phyloP scores from a whole-genome alignment of 92 coral and sea anemone genomes.

The Montipora capitata region DNA sequence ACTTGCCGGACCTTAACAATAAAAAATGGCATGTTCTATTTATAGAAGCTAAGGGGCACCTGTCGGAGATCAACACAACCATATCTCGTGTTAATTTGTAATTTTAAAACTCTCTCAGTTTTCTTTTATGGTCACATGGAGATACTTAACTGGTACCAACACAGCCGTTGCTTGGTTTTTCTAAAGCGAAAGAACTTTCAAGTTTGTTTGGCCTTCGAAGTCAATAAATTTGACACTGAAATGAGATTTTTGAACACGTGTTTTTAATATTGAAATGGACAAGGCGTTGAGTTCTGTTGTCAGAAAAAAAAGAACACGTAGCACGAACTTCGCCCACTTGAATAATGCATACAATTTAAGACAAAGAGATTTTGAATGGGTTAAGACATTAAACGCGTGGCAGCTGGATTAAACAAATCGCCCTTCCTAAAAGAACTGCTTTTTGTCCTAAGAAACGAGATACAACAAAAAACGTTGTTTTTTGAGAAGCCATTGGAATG shows the following conservation, averaged over 20 bases:
- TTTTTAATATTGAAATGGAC: neutral
- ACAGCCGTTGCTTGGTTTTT: neutral
- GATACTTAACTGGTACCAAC: neutral
- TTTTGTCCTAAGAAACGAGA: neutral
- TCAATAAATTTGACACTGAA: neutral
- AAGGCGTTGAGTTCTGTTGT: neutral
- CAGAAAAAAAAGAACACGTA: neutral
- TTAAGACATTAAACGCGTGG: constrained; percentile 36
- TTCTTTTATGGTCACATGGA: neutral
- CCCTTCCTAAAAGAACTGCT: neutral
- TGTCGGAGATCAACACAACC: neutral
- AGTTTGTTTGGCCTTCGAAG: neutral
- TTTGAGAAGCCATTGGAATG: constrained; percentile 33
- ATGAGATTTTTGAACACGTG: constrained; percentile 27
- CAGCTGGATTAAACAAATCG: constrained; percentile 41
- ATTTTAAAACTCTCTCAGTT: neutral
- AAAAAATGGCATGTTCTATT: no score
- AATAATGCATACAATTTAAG: constrained; percentile 32
- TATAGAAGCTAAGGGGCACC: no score
- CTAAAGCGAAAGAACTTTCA: no score
- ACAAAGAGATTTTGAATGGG: constrained; percentile 27
- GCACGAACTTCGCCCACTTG: constrained; percentile 48
- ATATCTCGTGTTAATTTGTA: neutral
- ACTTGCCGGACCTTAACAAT: no score
- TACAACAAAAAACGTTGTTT: neutral